Base-by-base conservation (phyloP, 2,113 vertebrate species). In the Petromus typicus region DNA sequence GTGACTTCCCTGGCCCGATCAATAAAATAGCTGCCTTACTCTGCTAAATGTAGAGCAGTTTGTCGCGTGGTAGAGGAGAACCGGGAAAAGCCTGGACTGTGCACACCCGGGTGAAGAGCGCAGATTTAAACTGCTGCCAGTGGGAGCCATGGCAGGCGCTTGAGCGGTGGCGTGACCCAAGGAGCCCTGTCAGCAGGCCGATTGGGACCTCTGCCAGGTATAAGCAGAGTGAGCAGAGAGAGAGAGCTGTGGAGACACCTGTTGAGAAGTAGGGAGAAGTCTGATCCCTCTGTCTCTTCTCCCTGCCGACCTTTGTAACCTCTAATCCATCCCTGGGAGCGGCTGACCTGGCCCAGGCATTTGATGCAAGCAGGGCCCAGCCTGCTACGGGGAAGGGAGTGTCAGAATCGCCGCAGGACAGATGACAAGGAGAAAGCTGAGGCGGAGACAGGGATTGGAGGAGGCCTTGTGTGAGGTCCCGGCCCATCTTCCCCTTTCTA, bases 401-500 rank as follows among this genome's bases (percentile, higher is more conserved):
- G 75, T 89, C 95, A 18, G 37, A 30, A 63, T 32, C 22, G 90
- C 91, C 94, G 63, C 37, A 89, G 91, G 86, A 94, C 63, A 67
- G 90, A 86, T 82, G 96, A 78, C 90, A 73, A 51, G 34, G 78
- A 81, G 89, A 82, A 95, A 54, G 45, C 3, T 3, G 0, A 73
- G 94, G 64, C 71, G 94, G 86, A 80, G 92, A n/a, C 86, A 0
- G 61, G 78, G 84, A 45, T 30, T 34, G 9, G 5, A 30, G 73
- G 61, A 45, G 76, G 78, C 95, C 0, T 54, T 43, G 96, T 95
- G 96, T 79, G 97, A 96, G 96, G 97, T 97, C 96, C 37, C 63
- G 7, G 48, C 66, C 79, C 27, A 0, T 0, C 48, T 45, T 45
- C 45, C 51, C 27, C 64, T 79, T 43, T 34, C 61, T 27, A 32